Evolutionary conservation across 2,888 invertebrate species (phyloP), one percentile per base, ranked within the genome.

Genomic region (Rambutsinella grinnellia): DNA sequence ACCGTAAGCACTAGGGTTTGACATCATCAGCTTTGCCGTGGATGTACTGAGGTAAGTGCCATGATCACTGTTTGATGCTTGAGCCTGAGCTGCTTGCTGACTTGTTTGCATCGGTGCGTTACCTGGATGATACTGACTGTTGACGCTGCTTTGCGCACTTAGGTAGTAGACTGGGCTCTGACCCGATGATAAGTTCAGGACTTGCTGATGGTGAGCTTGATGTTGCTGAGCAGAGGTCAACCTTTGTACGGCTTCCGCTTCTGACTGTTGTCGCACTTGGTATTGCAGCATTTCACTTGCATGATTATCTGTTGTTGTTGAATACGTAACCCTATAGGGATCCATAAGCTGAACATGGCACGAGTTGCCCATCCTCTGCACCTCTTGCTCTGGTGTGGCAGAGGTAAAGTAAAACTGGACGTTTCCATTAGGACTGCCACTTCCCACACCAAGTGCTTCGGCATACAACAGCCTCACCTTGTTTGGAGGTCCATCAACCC

Each of bases 391-490:
- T 10, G 82, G 82, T 0, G 78, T 62, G 0, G 83, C 63, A 0
- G 81, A 46, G 0, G 81, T 66, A 57, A 82, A 83, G n/a, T 79
- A 71, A n/a, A 81, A 72, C 60, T 80, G 81, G 5, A 78, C 72
- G 24, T 79, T 78, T 0, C 36, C 36, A 8, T 74, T 68, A n/a
- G 44, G 51, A 0, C 53, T 19, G 3, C 36, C 27, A 13, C 28
- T 62, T 15, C 79, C 72, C 6, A 80, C 78, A 1, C 81, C 83
- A 21, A 82, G 63, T 0, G 81, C 82, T 66, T 83, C 83, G 5
- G 82, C 82, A 60, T 76, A 80, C 6, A 83, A 13, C 0, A 83
- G 71, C 10, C 79, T 66, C 1, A 81, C 65, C 51, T 72, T 72
- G 27, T 81, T 82, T 3, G 74, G 60, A 2, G 81, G 81, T 6